Conservation (phyloP, 2,797 vertebrate species). For the Alauda arvensis region DNA sequence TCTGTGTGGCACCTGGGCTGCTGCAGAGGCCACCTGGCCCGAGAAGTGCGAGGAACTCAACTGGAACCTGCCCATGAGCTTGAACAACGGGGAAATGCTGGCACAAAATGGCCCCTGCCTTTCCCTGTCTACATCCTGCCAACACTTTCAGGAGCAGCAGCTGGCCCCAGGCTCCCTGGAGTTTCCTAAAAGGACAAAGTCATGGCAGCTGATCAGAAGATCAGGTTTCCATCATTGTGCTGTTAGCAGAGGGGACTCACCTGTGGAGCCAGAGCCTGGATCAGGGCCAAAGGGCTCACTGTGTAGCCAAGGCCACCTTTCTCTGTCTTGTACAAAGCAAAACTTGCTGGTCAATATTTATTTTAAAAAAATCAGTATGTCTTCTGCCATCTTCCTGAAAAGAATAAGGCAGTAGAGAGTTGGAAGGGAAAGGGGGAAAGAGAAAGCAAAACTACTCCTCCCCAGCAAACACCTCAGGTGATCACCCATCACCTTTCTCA, state of each 20-base stretch:
- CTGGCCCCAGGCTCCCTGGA: background rate
- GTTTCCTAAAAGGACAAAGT: background rate
- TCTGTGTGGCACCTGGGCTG: background rate
- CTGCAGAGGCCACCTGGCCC: background rate
- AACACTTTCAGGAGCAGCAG: accelerated
- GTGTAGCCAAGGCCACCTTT: background rate
- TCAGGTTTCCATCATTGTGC: background rate
- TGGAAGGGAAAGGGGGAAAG: background rate
- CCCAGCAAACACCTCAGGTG: background rate
- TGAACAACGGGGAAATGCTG: background rate
- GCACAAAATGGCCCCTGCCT: background rate
- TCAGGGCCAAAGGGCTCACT: background rate
- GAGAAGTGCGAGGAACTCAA: background rate
- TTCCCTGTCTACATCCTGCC: background rate
- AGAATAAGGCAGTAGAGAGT: too few species aligned
- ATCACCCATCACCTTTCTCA: too few species aligned
- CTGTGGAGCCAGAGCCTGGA: background rate
- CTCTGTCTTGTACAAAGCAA: too few species aligned
- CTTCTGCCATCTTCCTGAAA: background rate
- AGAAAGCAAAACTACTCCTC: background rate
- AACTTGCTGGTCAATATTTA: background rate
- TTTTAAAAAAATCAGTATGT: background rate
- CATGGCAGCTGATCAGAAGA: background rate
- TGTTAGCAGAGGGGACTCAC: background rate
- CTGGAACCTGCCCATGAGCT: background rate